Conservation (phyloP, 2,888 invertebrate species). For the Sipunculus nudus region DNA sequence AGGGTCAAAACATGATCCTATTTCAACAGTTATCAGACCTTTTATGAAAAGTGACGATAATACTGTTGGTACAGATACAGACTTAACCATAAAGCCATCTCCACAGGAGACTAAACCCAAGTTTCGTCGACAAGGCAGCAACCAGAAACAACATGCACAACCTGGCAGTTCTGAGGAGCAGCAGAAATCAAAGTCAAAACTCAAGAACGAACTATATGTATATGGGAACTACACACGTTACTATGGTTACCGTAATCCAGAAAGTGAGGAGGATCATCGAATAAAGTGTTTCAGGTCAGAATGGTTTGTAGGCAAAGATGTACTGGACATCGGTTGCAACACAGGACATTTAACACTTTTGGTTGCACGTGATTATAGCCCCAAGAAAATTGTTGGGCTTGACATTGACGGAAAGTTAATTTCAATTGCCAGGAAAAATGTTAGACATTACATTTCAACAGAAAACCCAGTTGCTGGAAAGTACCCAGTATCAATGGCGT, state of each 20-base stretch:
- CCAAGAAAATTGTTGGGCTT: constrained; percentile 86
- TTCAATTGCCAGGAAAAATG: constrained; percentile 77
- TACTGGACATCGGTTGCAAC: constrained; percentile 97
- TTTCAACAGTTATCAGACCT: too few species aligned
- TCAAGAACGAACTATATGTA: constrained; percentile 67
- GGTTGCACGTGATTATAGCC: constrained; percentile 85
- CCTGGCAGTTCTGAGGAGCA: background rate
- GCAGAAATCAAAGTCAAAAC: background rate
- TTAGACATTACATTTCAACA: constrained; percentile 74
- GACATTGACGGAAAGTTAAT: constrained; percentile 93
- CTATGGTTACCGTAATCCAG: constrained; percentile 91
- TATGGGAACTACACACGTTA: constrained; percentile 98
- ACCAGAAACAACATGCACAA: background rate
- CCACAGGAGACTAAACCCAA: too few species aligned
- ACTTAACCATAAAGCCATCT: too few species aligned
- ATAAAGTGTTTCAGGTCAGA: constrained; percentile 83
- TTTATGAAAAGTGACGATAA: too few species aligned
- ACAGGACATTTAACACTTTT: constrained; percentile 93
- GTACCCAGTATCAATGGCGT: constrained; percentile 89
- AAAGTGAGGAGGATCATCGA: constrained; percentile 80
- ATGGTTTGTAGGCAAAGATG: constrained; percentile 87
- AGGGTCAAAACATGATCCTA: constrained; percentile 6
- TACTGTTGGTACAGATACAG: too few species aligned
- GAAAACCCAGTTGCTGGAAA: constrained; percentile 54
- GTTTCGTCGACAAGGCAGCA: constrained; percentile 4